These are phyloP conservation scores for Bactericera cockerelli DNA, from an alignment of 1,140 invertebrate species.

Conservation along the genomic window DNA sequence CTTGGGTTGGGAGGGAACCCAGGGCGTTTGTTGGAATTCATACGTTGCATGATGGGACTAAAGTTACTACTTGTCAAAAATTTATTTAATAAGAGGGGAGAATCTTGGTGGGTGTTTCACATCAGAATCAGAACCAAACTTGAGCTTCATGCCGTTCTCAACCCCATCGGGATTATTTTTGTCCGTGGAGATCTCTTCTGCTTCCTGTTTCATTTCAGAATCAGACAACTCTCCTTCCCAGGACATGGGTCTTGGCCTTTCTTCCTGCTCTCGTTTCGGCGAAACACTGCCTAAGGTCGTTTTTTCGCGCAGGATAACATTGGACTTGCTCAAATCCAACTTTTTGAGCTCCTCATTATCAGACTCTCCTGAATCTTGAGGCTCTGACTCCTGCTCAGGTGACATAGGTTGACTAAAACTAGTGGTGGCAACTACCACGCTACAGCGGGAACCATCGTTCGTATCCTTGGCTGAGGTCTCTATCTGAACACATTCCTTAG, in stretches of 20 bases:
- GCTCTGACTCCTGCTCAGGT: background rate
- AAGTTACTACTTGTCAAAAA: slow-evolving; percentile 16
- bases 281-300: background rate
- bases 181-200: slow-evolving; percentile 36
- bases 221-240: slow-evolving; percentile 82
- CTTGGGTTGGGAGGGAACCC: slow-evolving; percentile 46
- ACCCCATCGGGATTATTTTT: slow-evolving; percentile 15
- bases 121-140: slow-evolving; percentile 19
- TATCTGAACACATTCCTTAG: slow-evolving; percentile 6
- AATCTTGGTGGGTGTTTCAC: slow-evolving; percentile 21
- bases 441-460: background rate
- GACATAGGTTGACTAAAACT: slow-evolving; percentile 3
- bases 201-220: slow-evolving; percentile 36
- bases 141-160: too few species aligned
- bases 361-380: background rate
- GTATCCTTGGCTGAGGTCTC: background rate
- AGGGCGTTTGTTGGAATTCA: slow-evolving; percentile 12
- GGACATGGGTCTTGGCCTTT: slow-evolving; percentile 65
- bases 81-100: slow-evolving; percentile 13
- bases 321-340: slow-evolving; percentile 1
- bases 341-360: slow-evolving; percentile 2
- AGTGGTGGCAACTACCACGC: background rate
- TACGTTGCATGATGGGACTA: slow-evolving; percentile 22
- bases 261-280: background rate
- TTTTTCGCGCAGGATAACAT: background rate